Evolutionary conservation across 2,113 vertebrate genomes (phyloP), one percentile per base, ranked within the genome.

Genomic region (Salvelinus alpinus): DNA sequence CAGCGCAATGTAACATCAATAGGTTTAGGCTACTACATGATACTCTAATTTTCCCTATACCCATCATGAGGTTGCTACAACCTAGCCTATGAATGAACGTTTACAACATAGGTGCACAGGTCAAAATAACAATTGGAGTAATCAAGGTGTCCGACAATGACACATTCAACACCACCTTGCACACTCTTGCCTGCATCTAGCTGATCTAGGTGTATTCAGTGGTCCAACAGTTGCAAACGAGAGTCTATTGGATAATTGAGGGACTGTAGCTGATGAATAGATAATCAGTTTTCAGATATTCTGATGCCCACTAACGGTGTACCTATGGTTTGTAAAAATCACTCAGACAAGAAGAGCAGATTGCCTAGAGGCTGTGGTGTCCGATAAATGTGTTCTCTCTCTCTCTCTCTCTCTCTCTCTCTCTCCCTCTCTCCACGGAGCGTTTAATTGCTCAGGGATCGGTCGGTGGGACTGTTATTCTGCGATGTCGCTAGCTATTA

Each of bases 401-500:
- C 31, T 77, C 16, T 71, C 68, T 71, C 31, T 64, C 38, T 71
- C 57, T 64, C 25, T 31, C 24, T 29, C 22, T 38, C 79, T 64
- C 12, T 38, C 65, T 16, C 1, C 31, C 48, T 65, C 38, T 25
- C 34, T n/a, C 14, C 18, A 25, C 1, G 18, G 59, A n/a, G 34
- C 8, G 5, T 71, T 60, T 64, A 74, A 74, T 79, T 64, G 72
- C 67, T 64, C 44, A 64, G 64, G 59, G 25, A 48, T 64, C 20
- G 31, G 34, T 59, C 18, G 31, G 18, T 20, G 20, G 18, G 31
- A 34, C 18, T 70, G 51, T 64, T 70, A 34, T 74, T 71, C 54
- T 18, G 5, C 18, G 18, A 22, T 79, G 78, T 74, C 78, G 51
- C 67, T 70, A 54, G 60, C 78, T 71, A 65, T 79, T 79, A 74